These are phyloP conservation scores for Sebastes steindachneri DNA, from an alignment of 2,797 vertebrate species.

Conservation along the genomic window DNA sequence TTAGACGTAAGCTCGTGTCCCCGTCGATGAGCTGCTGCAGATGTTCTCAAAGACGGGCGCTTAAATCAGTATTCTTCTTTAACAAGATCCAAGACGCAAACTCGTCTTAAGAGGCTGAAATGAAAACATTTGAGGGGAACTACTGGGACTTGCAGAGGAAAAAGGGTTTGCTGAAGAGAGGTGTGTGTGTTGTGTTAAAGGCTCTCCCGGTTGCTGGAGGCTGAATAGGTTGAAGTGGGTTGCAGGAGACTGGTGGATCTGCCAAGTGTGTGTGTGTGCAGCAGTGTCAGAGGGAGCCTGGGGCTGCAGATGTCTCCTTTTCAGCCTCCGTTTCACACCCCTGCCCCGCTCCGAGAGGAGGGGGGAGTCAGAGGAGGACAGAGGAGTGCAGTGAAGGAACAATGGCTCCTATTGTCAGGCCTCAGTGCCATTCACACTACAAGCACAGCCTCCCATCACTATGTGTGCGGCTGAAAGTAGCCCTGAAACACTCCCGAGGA, in stretches of 20 bases:
- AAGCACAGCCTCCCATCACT: constrained; percentile 47
- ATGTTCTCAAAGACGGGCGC: neutral
- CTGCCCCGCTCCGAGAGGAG: neutral
- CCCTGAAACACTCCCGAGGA: neutral
- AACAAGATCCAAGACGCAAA: neutral
- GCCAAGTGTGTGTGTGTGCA: constrained; percentile 19
- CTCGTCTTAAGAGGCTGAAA: neutral
- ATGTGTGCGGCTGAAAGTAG: constrained; percentile 21
- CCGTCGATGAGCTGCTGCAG: neutral
- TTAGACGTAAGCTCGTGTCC: neutral
- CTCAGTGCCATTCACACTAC: constrained; percentile 43
- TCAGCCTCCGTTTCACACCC: constrained; percentile 43
- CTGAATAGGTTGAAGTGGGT: constrained; percentile 16
- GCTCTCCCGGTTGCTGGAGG: constrained; percentile 2
- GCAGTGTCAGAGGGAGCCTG: constrained; percentile 47
- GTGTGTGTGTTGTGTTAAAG: neutral
- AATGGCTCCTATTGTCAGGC: constrained; percentile 73
- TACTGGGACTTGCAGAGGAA: neutral
- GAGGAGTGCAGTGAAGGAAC: constrained; percentile 43
- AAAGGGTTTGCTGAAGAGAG: neutral
- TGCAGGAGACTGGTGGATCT: constrained; percentile 10
- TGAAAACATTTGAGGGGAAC: neutral
- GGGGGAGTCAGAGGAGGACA: constrained; percentile 10
- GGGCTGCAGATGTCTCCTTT: constrained; percentile 67
- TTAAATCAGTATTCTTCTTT: neutral